Evolutionary conservation across 1,140 invertebrate genomes (phyloP).

Genomic region (Papilio dardanus): DNA sequence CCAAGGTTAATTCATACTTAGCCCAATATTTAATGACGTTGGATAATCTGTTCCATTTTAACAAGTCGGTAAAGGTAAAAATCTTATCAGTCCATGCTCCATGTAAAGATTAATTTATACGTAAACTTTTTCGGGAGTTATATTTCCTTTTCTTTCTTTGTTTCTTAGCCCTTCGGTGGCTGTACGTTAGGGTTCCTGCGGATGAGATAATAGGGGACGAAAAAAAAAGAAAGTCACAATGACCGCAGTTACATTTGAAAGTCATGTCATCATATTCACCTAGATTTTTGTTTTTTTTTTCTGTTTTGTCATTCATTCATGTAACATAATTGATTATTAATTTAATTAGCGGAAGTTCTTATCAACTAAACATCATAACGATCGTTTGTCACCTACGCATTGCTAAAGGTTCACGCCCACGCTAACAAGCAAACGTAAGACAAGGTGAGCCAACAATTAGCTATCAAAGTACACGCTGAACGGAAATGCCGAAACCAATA

Average conservation of each 20-base stretch:
- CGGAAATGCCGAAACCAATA: conserved; percentile 78
- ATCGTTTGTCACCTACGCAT: conserved; percentile 29
- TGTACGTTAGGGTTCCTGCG: no score
- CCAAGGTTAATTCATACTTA: conserved; percentile 27
- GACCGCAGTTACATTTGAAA: no score
- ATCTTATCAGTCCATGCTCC: neutral
- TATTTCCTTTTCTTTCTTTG: no score
- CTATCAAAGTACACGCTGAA: conserved; percentile 53
- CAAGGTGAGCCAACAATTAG: conserved; percentile 74
- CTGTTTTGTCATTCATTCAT: neutral
- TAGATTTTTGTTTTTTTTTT: neutral
- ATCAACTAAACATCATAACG: conserved; percentile 9
- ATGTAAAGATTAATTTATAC: no score
- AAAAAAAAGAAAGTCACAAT: no score
- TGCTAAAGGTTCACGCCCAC: conserved; percentile 49
- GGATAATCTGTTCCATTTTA: neutral
- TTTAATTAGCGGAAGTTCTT: conserved; percentile 18
- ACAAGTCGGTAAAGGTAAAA: neutral
- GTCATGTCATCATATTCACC: no score
- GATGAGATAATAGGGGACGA: no score
- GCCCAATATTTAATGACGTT: conserved; percentile 14
- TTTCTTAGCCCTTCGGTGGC: no score
- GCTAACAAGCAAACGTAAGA: conserved; percentile 52
- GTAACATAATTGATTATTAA: neutral
- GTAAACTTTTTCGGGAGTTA: no score